Base-by-base conservation (phyloP, 2,888 invertebrate genomes). In the Ophraella communa region DNA sequence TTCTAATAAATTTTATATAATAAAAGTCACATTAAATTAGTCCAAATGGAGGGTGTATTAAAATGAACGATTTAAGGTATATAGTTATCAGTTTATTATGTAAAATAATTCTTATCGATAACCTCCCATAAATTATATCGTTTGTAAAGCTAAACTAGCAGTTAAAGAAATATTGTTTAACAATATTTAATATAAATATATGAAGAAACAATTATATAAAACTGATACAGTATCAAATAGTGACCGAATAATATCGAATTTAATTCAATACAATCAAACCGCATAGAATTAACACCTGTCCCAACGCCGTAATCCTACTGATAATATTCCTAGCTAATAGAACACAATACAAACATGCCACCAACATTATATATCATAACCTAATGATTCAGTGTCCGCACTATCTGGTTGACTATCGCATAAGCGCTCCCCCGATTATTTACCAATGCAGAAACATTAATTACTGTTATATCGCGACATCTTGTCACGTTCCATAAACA, bases 361-460 rank as follows among this genome's bases (percentile, higher is more conserved):
- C 71, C 65, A 66, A 70, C 71, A 71, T 74, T 73, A 78, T 79
- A 77, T 77, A 79, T 79, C 78, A 79, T 79, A 79, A 79, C 73
- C 73, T 79, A 79, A 79, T 78, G 78, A 77, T 77, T 76, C 75
- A 76, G 76, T 77, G 77, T 78, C 77, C 75, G 65, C 76, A 77
- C 76, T 78, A 78, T 79, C 78, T 71, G 69, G 64, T 57, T 68
- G 73, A 74, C 76, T 77, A 79, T 79, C 78, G 76, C 76, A 74
- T 74, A 75, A 71, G 73, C 74, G 75, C 73, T 76, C 76, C 77
- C 78, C 76, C 77, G 77, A 78, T 79, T 78, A 79, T 79, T 78
- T 78, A 78, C 75, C 77, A 74, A 73, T 75, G 74, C 76, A 74
- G 74, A 77, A 76, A 75, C 77, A 79, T 79, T 78, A 78, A 79